phyloP scores from a whole-genome alignment of 2,888 invertebrate genomes.

The Rhogogaster chlorosoma region DNA sequence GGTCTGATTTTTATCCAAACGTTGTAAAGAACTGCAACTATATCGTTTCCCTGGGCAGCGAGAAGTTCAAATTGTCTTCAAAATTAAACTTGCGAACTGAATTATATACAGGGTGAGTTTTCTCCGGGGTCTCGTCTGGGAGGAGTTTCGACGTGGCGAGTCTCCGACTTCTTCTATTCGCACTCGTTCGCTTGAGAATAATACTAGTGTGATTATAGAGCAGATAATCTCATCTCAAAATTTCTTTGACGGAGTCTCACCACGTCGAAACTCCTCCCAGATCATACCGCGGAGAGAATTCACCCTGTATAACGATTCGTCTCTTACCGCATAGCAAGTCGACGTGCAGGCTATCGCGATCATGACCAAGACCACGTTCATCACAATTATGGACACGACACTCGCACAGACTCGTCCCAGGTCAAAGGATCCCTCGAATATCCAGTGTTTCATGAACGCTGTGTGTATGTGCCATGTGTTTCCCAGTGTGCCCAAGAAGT shows the following conservation, averaged over 20 bases:
- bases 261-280: too few relatives aligned
- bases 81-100: not conserved
- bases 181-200: too few relatives aligned
- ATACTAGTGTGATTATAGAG: too few relatives aligned
- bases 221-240: too few relatives aligned
- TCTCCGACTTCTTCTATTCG: too few relatives aligned
- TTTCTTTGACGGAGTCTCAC: too few relatives aligned
- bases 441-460: not conserved
- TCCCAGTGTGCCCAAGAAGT: not conserved
- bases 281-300: too few relatives aligned
- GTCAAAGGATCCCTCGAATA: not conserved
- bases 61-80: not conserved
- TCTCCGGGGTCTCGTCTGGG: too few relatives aligned
- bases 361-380: not conserved
- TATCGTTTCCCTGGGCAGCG: constrained; percentile 9
- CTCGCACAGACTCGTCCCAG: not conserved
- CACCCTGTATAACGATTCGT: not conserved
- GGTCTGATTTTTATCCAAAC: constrained; percentile 9
- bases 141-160: too few relatives aligned
- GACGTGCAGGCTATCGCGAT: not conserved
- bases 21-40: not conserved
- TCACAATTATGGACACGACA: not conserved
- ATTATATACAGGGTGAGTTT: too few relatives aligned
- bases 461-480: constrained; percentile 14
- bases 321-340: constrained; percentile 11